Evolutionary conservation across 2,888 invertebrate genomes (phyloP).

Genomic region (Caenorhabditis sinica): DNA sequence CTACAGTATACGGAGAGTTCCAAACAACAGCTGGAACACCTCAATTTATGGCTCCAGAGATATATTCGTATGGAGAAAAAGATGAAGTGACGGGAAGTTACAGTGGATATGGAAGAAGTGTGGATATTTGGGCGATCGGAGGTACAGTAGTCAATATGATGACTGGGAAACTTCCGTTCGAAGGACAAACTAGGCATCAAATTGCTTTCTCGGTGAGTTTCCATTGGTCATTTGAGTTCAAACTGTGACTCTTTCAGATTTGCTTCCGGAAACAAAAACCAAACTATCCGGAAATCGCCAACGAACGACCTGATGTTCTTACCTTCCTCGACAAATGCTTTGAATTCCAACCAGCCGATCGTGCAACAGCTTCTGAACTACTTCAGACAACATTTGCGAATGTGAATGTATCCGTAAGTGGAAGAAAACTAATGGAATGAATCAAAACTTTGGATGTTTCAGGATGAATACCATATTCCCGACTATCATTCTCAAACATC

Average conservation of each 20-base stretch:
- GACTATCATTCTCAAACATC: constrained; percentile 51
- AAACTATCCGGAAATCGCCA: constrained; percentile 48
- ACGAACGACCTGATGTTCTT: constrained; percentile 78
- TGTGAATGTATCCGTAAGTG: constrained; percentile 78
- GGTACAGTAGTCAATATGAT: constrained; percentile 97
- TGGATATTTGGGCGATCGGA: constrained; percentile 96
- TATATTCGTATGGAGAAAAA: constrained; percentile 72
- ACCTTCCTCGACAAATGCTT: constrained; percentile 91
- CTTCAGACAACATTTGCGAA: constrained; percentile 89
- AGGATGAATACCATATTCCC: constrained; percentile 52
- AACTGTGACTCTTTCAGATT: constrained; percentile 18
- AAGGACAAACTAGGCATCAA: constrained; percentile 94
- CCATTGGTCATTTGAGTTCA: background rate
- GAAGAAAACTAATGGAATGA: background rate
- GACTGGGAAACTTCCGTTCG: constrained; percentile 90
- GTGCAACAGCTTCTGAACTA: constrained; percentile 89
- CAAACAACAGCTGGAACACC: constrained; percentile 95
- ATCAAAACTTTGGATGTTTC: background rate
- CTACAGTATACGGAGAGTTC: constrained; percentile 89
- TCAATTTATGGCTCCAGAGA: constrained; percentile 89
- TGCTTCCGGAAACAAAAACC: constrained; percentile 64
- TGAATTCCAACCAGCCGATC: constrained; percentile 89
- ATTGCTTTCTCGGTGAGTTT: constrained; percentile 87
- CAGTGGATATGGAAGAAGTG: constrained; percentile 92
- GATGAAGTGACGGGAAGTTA: constrained; percentile 86